A percentile compares a stretch with the other conserved stretches of the same genome.
These are phyloP conservation scores for Vollenhovia emeryi DNA, from an alignment of 1,140 invertebrate genomes.

Conservation along the genomic window DNA sequence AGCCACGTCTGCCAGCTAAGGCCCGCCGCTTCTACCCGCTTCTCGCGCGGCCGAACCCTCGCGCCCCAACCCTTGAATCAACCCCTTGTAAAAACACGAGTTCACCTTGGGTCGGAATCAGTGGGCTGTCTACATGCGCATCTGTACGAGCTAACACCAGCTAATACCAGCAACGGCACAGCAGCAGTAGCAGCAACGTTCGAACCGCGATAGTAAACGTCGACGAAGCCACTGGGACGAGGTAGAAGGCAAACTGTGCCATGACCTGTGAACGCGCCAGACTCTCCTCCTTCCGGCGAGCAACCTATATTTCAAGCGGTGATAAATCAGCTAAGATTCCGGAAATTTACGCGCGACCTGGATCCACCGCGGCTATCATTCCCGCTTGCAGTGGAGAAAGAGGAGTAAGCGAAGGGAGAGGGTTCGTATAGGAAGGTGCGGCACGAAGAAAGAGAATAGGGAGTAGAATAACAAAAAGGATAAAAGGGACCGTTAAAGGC, in stretches of 20 bases:
- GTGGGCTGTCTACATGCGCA: constrained; percentile 5
- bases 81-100: constrained; percentile 75
- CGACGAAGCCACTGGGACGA: constrained; percentile 7
- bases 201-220: background rate
- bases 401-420: background rate
- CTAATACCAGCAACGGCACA: constrained; percentile 31
- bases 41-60: constrained; percentile 44
- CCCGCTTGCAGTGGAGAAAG: constrained; percentile 19
- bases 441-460: constrained; percentile 1
- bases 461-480: constrained; percentile 19
- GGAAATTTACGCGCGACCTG: constrained; percentile 76
- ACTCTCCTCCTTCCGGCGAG: constrained; percentile 60
- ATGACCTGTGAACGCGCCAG: constrained; percentile 55
- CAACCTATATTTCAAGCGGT: constrained; percentile 75
- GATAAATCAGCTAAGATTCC: constrained; percentile 77
- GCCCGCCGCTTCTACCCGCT: constrained; percentile 28
- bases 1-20: constrained; percentile 59
- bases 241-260: constrained; percentile 67
- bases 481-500: constrained; percentile 47
- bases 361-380: constrained; percentile 67
- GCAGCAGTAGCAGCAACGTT: background rate
- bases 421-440: background rate
- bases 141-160: constrained; percentile 24
- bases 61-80: constrained; percentile 43
- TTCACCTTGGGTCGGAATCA: constrained; percentile 60